Percentiles rank a stretch among this genome's conserved stretches.
phyloP scores from a whole-genome alignment of 2,797 vertebrate species.

The Sebastes paucispinis region DNA sequence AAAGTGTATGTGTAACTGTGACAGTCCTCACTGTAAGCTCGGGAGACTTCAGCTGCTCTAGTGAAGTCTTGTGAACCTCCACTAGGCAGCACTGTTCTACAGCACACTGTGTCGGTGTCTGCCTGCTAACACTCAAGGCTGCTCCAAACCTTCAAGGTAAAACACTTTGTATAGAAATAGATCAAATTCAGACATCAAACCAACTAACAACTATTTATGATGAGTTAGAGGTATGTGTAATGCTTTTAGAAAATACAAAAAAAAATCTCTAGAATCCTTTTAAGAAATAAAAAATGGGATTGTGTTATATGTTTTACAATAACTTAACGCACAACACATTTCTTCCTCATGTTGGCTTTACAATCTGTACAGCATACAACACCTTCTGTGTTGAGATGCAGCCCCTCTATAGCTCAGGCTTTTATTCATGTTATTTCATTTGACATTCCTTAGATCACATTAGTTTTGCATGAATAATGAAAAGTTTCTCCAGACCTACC shows the following conservation, averaged over 20 bases:
- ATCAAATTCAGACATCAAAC: background rate
- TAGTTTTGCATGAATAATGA: background rate
- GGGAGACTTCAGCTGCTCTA: background rate
- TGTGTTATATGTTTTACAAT: background rate
- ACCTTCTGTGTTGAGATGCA: background rate
- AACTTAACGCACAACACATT: background rate
- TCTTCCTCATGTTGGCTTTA: background rate
- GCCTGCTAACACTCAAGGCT: background rate
- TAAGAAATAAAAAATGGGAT: background rate
- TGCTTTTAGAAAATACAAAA: too few relatives aligned
- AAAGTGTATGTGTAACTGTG: background rate
- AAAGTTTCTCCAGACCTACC: background rate
- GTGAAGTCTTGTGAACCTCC: background rate
- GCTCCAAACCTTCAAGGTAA: background rate
- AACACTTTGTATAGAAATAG: background rate
- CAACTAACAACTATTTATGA: too few relatives aligned
- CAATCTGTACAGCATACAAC: too few relatives aligned
- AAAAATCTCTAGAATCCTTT: background rate
- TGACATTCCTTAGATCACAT: background rate
- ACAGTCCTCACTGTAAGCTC: too few relatives aligned
- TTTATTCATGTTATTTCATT: background rate
- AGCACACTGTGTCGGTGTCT: background rate
- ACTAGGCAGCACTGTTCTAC: constrained; percentile 11
- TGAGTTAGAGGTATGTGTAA: background rate
- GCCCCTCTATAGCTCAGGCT: background rate